phyloP scores from a whole-genome alignment of 2,797 vertebrate species.

The Phylloscopus collybita region DNA sequence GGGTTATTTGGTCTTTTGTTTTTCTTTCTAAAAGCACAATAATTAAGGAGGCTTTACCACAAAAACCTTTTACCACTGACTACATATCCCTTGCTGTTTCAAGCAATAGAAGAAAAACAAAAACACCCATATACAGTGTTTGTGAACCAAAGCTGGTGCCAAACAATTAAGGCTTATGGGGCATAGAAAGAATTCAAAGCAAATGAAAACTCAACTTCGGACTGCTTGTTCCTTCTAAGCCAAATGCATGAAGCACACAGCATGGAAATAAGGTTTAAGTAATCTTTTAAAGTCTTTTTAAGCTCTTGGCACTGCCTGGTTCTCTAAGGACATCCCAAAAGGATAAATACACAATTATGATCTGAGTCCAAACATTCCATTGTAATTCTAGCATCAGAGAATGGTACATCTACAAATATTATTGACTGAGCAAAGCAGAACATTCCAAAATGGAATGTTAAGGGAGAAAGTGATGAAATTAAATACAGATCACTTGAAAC shows the following conservation, averaged over 20 bases:
- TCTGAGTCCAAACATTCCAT: constrained; percentile 59
- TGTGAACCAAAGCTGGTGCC: constrained; percentile 9
- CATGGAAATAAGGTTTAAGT: constrained; percentile 49
- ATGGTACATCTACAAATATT: constrained; percentile 15
- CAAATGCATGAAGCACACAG: constrained; percentile 37
- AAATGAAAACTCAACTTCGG: constrained; percentile 26
- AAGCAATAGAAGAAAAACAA: background rate
- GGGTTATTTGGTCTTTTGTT: background rate
- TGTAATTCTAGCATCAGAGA: constrained; percentile 55
- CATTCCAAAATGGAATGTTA: background rate
- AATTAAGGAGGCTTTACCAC: background rate
- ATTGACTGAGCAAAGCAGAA: constrained; percentile 17
- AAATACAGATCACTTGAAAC: background rate
- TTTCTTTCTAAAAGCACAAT: background rate
- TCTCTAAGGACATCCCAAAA: constrained; percentile 58
- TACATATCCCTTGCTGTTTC: background rate
- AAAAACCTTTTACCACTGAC: background rate
- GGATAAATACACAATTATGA: constrained; percentile 60
- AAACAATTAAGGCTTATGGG: constrained; percentile 7
- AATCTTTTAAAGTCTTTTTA: constrained; percentile 56
- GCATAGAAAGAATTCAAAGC: constrained; percentile 49
- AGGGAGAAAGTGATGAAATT: constrained; percentile 18
- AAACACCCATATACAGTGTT: background rate
- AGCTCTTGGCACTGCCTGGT: constrained; percentile 52
- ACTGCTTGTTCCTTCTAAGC: constrained; percentile 37